Evolutionary conservation across 2,888 invertebrate species (phyloP).

Genomic region (Zhengitettix transpicula): DNA sequence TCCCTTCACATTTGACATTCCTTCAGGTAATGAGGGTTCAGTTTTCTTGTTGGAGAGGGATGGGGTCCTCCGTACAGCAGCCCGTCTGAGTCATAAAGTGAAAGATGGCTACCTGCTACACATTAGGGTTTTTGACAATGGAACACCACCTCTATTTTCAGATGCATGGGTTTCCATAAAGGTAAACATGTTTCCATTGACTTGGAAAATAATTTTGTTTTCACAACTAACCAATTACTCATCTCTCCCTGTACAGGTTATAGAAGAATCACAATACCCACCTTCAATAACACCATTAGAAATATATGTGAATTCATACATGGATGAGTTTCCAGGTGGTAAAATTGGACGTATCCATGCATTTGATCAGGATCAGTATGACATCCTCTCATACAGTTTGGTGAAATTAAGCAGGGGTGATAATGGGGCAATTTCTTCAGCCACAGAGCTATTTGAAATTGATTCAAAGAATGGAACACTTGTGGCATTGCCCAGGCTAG

Average conservation of each 20-base stretch:
- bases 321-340: slow-evolving; percentile 84
- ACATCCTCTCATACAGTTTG: slow-evolving; percentile 61
- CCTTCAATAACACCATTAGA: slow-evolving; percentile 79
- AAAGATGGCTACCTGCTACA: slow-evolving; percentile 66
- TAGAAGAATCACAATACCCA: slow-evolving; percentile 88
- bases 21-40: slow-evolving; percentile 70
- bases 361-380: slow-evolving; percentile 84
- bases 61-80: slow-evolving; percentile 67
- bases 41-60: slow-evolving; percentile 75
- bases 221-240: too few relatives aligned
- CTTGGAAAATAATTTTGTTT: background rate
- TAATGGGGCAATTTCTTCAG: slow-evolving; percentile 34
- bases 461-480: slow-evolving; percentile 66
- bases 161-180: slow-evolving; percentile 63
- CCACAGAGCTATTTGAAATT: slow-evolving; percentile 59
- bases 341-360: slow-evolving; percentile 73
- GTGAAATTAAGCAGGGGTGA: slow-evolving; percentile 18
- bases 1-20: slow-evolving; percentile 84
- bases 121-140: slow-evolving; percentile 85
- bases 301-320: slow-evolving; percentile 69
- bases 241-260: slow-evolving; percentile 33
- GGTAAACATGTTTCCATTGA: slow-evolving; percentile 21
- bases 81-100: slow-evolving; percentile 69
- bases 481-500: slow-evolving; percentile 63
- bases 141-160: slow-evolving; percentile 72